Percentiles rank a stretch among this genome's conserved stretches.
Evolutionary conservation across 1,140 invertebrate genomes (phyloP).

Genomic region (Neodiprion pinetum): DNA sequence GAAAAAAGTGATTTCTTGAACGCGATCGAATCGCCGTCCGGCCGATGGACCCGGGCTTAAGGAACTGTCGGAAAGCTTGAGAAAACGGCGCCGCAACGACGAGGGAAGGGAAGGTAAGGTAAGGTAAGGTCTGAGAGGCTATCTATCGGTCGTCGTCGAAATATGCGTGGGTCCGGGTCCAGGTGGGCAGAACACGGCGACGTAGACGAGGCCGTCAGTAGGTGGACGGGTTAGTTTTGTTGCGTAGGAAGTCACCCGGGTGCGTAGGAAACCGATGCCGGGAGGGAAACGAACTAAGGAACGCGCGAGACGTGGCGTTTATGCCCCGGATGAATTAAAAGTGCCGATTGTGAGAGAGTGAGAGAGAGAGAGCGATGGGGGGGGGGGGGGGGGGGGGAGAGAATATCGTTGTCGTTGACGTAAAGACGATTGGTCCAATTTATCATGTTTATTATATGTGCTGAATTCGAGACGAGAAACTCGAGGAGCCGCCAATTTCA

Average conservation of each 20-base stretch:
- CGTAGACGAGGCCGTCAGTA: not conserved
- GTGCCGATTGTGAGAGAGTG: too few species aligned
- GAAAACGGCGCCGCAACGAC: not conserved
- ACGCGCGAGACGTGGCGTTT: not conserved
- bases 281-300: too few species aligned
- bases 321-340: not conserved
- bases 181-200: not conserved
- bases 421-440: too few species aligned
- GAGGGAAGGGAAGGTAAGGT: too few species aligned
- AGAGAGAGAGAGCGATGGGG: too few species aligned
- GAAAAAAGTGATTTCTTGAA: not conserved
- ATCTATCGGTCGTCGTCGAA: not conserved
- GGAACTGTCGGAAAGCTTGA: slow-evolving; percentile 9
- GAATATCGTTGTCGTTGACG: too few species aligned
- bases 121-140: too few species aligned
- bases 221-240: not conserved
- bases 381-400: too few species aligned
- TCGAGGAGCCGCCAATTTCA: too few species aligned
- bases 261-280: not conserved
- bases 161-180: not conserved
- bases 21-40: not conserved
- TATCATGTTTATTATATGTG: too few species aligned
- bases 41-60: not conserved
- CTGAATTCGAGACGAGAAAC: too few species aligned
- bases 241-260: slow-evolving; percentile 2